Percentiles rank a stretch among this genome's conserved stretches.
These are phyloP conservation scores for Crotalus horridus DNA, from an alignment of 2,113 vertebrate genomes.

Conservation along the genomic window DNA sequence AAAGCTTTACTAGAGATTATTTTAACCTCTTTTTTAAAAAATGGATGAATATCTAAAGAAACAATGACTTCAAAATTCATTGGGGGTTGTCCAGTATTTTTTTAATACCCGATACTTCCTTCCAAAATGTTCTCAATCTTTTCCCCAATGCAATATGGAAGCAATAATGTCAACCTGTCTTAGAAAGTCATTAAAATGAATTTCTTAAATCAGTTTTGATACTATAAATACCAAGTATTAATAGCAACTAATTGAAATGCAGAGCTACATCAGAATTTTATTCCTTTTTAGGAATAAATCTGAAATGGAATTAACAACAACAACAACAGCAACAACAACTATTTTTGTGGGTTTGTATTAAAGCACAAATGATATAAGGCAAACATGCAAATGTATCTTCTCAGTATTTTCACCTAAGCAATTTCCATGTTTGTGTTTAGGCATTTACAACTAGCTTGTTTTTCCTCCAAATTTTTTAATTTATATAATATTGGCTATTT, in stretches of 20 bases:
- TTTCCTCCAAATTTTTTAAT: background rate
- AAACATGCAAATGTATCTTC: background rate
- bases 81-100: background rate
- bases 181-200: background rate
- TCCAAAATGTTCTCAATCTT: background rate
- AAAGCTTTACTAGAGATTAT: background rate
- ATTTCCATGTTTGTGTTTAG: background rate
- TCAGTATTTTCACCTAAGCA: background rate
- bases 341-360: background rate
- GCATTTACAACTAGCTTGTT: background rate
- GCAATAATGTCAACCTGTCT: background rate
- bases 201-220: background rate
- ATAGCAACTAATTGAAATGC: background rate
- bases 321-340: background rate
- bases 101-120: background rate
- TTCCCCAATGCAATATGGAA: background rate
- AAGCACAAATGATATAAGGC: background rate
- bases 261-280: background rate
- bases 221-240: background rate
- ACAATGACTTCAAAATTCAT: background rate
- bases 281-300: background rate
- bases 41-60: background rate
- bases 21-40: background rate
- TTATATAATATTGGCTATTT: background rate
- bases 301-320: background rate